phyloP scores from a whole-genome alignment of 1,140 invertebrate genomes.

The Luehdorfia chinensis region DNA sequence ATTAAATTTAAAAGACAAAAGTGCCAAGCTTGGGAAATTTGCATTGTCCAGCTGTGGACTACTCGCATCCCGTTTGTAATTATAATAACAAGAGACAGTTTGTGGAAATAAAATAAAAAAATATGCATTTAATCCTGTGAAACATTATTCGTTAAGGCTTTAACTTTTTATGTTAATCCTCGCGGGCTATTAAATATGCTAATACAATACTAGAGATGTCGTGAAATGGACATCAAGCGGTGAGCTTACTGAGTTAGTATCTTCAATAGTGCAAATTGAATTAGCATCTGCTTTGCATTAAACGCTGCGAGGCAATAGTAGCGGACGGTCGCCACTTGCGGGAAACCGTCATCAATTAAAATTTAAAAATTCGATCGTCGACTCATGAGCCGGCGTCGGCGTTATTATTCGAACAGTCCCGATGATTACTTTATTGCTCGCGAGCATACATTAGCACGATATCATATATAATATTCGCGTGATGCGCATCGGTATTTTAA shows the following conservation, averaged over 20 bases:
- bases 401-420: constrained; percentile 57
- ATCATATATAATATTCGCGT: constrained; percentile 36
- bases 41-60: no score
- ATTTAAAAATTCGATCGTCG: constrained; percentile 61
- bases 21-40: no score
- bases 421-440: constrained; percentile 71
- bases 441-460: constrained; percentile 43
- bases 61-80: no score
- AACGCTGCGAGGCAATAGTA: constrained; percentile 40
- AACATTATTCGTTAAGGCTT: no score
- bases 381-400: constrained; percentile 48
- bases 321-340: constrained; percentile 21
- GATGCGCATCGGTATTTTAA: constrained; percentile 45
- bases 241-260: constrained; percentile 24
- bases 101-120: no score
- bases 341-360: constrained; percentile 53
- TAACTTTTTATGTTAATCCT: not conserved
- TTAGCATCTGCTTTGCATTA: constrained; percentile 68
- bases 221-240: constrained; percentile 10
- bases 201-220: constrained; percentile 9
- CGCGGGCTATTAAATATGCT: constrained; percentile 4
- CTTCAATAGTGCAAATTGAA: constrained; percentile 60
- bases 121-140: no score
- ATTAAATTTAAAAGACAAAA: no score
- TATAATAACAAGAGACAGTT: no score